Percentiles rank a stretch among this genome's conserved stretches.
Conservation (phyloP, 2,888 invertebrate species). For the Subacronicta megacephala region DNA sequence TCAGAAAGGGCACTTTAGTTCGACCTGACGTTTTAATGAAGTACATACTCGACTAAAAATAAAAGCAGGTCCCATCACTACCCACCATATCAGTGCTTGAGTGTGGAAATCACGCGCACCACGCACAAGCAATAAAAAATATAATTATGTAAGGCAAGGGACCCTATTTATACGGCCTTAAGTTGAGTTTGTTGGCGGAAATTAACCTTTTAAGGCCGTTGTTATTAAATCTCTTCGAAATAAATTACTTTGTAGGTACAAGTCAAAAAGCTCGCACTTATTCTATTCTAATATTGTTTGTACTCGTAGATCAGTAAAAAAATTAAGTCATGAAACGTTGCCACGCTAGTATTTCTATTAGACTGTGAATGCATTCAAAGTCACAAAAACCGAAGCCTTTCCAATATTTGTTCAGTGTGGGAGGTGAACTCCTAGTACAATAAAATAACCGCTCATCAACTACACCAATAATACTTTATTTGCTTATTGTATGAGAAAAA, state of each 20-base stretch:
- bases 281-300: no score
- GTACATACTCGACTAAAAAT: constrained; percentile 49
- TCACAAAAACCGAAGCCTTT: no score
- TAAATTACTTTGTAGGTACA: constrained; percentile 13
- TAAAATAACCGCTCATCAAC: background rate
- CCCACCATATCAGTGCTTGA: constrained; percentile 46
- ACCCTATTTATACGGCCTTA: constrained; percentile 39
- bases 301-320: no score
- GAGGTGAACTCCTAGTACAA: no score
- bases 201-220: constrained; percentile 29
- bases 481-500: background rate
- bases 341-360: no score
- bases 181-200: constrained; percentile 50
- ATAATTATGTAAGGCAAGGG: constrained; percentile 58
- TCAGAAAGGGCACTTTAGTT: constrained; percentile 29
- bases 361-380: no score
- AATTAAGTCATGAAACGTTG: no score
- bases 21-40: constrained; percentile 48
- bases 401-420: no score
- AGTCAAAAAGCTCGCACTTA: background rate
- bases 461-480: background rate
- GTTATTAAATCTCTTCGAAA: constrained; percentile 31
- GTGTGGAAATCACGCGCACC: constrained; percentile 57
- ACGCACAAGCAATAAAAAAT: constrained; percentile 57
- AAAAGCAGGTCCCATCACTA: constrained; percentile 52